Conservation (phyloP, 2,797 vertebrate genomes). For the Microcaecilia unicolor region DNA sequence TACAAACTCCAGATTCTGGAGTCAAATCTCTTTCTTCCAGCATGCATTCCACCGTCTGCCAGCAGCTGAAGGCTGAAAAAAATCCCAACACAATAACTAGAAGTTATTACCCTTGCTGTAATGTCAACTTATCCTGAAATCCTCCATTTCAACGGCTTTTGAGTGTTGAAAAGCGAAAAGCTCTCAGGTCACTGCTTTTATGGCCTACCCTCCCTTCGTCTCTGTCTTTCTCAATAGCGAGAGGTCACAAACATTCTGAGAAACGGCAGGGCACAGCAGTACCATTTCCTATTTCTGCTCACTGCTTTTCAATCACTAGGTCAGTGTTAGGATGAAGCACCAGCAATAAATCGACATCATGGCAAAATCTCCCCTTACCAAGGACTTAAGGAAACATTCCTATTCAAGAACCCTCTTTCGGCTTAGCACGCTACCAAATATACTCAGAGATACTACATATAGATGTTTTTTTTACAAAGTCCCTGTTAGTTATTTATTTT, state of each 20-base stretch:
- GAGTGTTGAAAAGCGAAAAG: slow-evolving; percentile 24
- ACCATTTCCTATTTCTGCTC: slow-evolving; percentile 5
- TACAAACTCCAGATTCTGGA: slow-evolving; percentile 11
- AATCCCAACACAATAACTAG: too few species aligned
- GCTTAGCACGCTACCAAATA: too few species aligned
- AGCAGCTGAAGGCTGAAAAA: slow-evolving; percentile 2
- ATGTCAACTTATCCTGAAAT: slow-evolving; percentile 23
- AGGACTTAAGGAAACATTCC: too few species aligned
- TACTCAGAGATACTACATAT: too few species aligned
- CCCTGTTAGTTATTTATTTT: too few species aligned
- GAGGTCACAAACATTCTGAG: neutral
- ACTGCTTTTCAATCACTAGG: slow-evolving; percentile 6
- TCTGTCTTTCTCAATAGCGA: neutral
- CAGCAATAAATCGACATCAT: too few species aligned
- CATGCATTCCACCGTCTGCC: neutral
- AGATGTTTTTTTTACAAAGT: too few species aligned
- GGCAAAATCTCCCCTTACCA: too few species aligned
- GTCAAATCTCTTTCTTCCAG: slow-evolving; percentile 11
- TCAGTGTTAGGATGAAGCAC: too few species aligned
- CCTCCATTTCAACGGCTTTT: slow-evolving; percentile 3
- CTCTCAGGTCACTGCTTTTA: slow-evolving; percentile 3
- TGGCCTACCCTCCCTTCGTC: neutral
- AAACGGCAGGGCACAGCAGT: slow-evolving; percentile 4
- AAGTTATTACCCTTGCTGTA: too few species aligned
- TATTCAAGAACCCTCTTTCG: too few species aligned